Conservation (phyloP, 2,888 invertebrate genomes). For the Zaprionus bogoriensis region DNA sequence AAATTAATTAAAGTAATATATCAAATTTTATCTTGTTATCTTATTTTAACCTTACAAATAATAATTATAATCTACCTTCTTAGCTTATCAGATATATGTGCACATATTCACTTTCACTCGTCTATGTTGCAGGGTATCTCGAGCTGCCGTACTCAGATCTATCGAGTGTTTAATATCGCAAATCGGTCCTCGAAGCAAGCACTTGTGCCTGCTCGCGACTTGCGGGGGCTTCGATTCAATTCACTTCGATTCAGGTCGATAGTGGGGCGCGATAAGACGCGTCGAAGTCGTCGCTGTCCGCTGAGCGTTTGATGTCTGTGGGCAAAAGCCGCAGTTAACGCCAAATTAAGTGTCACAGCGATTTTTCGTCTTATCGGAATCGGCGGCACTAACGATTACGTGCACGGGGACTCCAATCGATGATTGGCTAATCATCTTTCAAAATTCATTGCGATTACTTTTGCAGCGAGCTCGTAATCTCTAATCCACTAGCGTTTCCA, state of each 20-base stretch:
- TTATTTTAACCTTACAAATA: too few species aligned
- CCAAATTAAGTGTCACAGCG: constrained; percentile 38
- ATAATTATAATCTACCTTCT: too few species aligned
- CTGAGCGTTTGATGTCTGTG: constrained; percentile 17
- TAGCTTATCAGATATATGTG: too few species aligned
- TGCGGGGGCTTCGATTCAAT: too few species aligned
- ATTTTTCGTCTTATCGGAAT: constrained; percentile 40
- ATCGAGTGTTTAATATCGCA: constrained; percentile 4
- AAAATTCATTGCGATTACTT: constrained; percentile 64
- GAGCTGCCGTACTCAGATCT: not conserved
- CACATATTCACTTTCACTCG: too few species aligned
- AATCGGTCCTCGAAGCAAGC: not conserved
- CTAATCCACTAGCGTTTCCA: constrained; percentile 52
- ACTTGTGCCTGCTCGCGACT: not conserved
- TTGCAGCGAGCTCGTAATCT: constrained; percentile 51
- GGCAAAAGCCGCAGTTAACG: constrained; percentile 41
- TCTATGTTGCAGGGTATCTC: too few species aligned
- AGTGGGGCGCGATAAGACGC: constrained; percentile 16
- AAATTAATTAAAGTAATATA: too few species aligned
- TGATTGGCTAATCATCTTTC: constrained; percentile 57
- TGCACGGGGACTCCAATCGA: constrained; percentile 28
- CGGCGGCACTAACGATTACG: constrained; percentile 26
- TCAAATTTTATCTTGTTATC: too few species aligned
- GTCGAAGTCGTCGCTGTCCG: constrained; percentile 17
- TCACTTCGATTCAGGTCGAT: too few species aligned